Percentiles rank a stretch among this genome's conserved stretches.
phyloP scores from a whole-genome alignment of 2,113 vertebrate species.

The Dromiciops gliroides region DNA sequence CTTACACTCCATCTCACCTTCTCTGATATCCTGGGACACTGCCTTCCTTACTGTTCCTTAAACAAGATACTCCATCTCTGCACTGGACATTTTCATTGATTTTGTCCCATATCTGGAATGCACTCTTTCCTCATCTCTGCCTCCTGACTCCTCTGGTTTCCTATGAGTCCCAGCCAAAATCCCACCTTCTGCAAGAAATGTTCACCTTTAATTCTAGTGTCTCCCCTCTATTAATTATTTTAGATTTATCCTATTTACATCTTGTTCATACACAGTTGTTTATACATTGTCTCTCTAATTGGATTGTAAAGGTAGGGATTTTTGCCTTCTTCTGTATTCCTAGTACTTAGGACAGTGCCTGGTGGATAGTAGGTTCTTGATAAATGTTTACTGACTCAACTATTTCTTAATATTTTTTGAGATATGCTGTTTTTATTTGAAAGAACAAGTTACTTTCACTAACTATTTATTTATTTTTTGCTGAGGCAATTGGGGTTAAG shows the following conservation, averaged over 20 bases:
- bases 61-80: background rate
- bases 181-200: background rate
- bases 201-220: background rate
- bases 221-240: background rate
- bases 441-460: too few relatives aligned
- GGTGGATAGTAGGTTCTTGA: too few relatives aligned
- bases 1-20: too few relatives aligned
- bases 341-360: too few relatives aligned
- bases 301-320: background rate
- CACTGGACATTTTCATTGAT: background rate
- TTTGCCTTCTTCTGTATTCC: background rate
- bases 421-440: too few relatives aligned
- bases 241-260: background rate
- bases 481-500: too few relatives aligned
- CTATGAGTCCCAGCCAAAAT: background rate
- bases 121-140: background rate
- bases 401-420: too few relatives aligned
- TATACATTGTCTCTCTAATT: background rate
- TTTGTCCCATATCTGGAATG: background rate
- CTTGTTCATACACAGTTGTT: background rate
- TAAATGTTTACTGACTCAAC: background rate
- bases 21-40: background rate
- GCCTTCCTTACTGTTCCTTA: background rate
- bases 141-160: too few relatives aligned
- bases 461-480: too few relatives aligned